These are phyloP conservation scores for Propithecus coquereli DNA, from an alignment of 2,113 vertebrate species.

Conservation along the genomic window DNA sequence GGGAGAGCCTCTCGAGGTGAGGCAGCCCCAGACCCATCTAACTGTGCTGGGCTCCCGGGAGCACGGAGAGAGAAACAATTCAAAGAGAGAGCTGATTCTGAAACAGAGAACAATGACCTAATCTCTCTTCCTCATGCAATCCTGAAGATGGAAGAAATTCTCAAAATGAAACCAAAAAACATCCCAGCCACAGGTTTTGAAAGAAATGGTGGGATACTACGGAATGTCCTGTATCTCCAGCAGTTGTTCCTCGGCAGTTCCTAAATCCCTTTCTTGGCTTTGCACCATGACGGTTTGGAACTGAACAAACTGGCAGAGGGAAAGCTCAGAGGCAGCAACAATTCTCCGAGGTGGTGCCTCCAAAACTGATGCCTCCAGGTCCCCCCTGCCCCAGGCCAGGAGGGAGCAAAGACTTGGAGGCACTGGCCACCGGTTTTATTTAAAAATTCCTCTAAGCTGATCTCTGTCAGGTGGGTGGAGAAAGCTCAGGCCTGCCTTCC, in stretches of 20 bases:
- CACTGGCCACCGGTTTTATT: not conserved
- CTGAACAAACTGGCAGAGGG: not conserved
- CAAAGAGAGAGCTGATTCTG: not conserved
- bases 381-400: too few relatives aligned
- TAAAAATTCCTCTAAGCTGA: not conserved
- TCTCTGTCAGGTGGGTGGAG: not conserved
- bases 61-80: not conserved
- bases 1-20: not conserved
- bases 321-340: too few relatives aligned
- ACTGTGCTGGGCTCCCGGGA: too few relatives aligned
- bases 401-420: not conserved
- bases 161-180: not conserved
- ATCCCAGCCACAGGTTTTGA: not conserved
- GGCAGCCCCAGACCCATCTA: not conserved
- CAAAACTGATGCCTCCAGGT: not conserved
- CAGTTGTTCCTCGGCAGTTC: not conserved
- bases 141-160: not conserved
- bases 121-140: not conserved
- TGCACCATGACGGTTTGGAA: not conserved
- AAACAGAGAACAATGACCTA: not conserved
- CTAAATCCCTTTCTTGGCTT: not conserved
- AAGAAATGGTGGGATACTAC: not conserved
- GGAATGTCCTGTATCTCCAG: not conserved
- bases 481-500: not conserved
- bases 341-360: not conserved